Base-by-base conservation (phyloP, 1,140 invertebrate genomes). In the Diplogasteroides magnus region DNA sequence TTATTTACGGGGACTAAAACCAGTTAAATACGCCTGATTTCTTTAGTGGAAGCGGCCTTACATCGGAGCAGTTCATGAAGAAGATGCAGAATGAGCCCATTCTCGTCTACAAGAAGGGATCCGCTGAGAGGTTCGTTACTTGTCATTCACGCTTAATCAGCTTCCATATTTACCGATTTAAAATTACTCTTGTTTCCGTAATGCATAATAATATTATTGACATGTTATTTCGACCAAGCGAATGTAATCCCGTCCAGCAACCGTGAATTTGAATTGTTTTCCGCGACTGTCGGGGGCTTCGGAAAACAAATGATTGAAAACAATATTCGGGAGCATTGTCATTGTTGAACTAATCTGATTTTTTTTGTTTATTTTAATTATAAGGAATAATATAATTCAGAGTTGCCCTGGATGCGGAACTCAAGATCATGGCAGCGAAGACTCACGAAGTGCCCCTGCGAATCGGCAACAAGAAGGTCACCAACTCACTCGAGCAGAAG, bases 91-190 rank as follows among this genome's bases (percentile, higher is more conserved):
- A 87, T 83, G 86, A 87, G 69, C 86, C 86, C 1, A 77, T 87
- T 72, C 75, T 83, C 13, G 84, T 78, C 2, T 98, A 97, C 84
- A 85, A 89, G 59, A 90, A 90, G 71, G 90, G 90, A 13, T 93
- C 91, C 61, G 85, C 87, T 58, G 94, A 98, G 83, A 87, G 92
- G 37, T 48, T 11, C 19, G 37, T 48, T 6, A 48, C 37, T 11
- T 19, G 37, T 48, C 37, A 48, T 48, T 11, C 19, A 48, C 6
- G 6, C 6, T 48, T 48, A 48, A 48, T 11, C 37, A 11, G 19
- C 19, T 48, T 48, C 6, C 37, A 48, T 48, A 48, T 48, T 48
- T 48, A 19, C 6, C 37, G 19, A n/a, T n/a, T n/a, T n/a, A n/a
- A n/a, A n/a, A n/a, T n/a, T n/a, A n/a, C n/a, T n/a, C n/a, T n/a